Evolutionary conservation across 1,140 invertebrate species (phyloP), one percentile per base, ranked within the genome.

Genomic region (Nephila pilipes): DNA sequence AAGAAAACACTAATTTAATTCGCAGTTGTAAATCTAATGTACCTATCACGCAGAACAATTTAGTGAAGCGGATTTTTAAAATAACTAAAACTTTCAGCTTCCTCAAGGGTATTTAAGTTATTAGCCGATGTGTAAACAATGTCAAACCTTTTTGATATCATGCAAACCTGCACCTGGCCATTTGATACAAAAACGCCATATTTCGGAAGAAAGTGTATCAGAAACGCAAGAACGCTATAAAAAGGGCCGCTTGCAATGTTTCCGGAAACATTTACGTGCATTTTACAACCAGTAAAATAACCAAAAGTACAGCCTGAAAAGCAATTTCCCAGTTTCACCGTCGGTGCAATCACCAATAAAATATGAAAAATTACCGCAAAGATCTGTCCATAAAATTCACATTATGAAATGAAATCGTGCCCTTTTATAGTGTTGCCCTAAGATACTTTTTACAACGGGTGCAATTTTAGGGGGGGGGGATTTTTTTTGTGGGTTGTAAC

Each of bases 271-370:
- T 46, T 80, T 80, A 80, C 75, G 38, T 80, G 75, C 75, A 46
- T 80, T 80, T 80, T 80, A 80, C 75, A 80, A 80, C 75, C 75
- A 80, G 75, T 80, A 38, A 80, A 80, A 80, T 80, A 46, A 80
- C 38, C 75, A 46, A 80, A 80, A 80, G 10, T 80, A n/a, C 75
- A 36, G 32, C 32, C 38, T 46, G 36, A 80, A 80, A 80, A 80
- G 75, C 38, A 80, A 46, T 80, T 80, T 22, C 36, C 75, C 75
- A 80, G 38, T 46, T 38, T 80, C 75, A 80, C 75, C 75, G 75
- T 46, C 32, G 36, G 38, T 18, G 20, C 32, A 36, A 46, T 80
- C 25, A 20, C 75, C 75, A 80, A 80, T 80, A 80, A 80, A 80
- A 80, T 80, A 80, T 38, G 75, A 38, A 80, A 80, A 80, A 80